Base-by-base conservation (phyloP, 2,797 vertebrate genomes). In the Syncerus caffer region DNA sequence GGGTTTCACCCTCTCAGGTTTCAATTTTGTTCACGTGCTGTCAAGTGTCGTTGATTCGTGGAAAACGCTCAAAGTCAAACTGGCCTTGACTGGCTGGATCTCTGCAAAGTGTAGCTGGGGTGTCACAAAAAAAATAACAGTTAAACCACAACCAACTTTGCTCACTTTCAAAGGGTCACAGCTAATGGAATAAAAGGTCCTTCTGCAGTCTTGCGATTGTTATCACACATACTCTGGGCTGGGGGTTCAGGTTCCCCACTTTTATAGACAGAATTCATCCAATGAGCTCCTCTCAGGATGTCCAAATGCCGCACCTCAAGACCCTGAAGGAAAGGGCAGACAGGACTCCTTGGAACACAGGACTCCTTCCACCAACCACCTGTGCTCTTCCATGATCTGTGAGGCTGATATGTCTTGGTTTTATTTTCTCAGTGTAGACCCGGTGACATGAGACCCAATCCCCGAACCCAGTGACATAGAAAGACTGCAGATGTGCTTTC, bases 141-240 rank as follows among this genome's bases (percentile, higher is more conserved):
- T 99, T 99, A 98, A 96, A 98, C 98, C 98, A 98, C 98, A 98
- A 83, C 7, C 34, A 96, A 3, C 53, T 88, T 90, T 93, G 79
- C 2, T 55, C 82, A 17, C 80, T 87, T 90, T 97, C 90, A 97
- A 94, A 94, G 83, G 96, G 89, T 88, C 97, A 97, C 57, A 90
- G 57, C 86, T 98, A 97, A 97, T 90, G 76, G 57, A 97, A 98
- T 31, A 47, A 57, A 95, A 91, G 7, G 45, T 3, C 58, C 16
- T 42, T 10, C 14, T 45, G 25, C 55, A 51, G 7, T 10, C 11
- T 64, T 1, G 25, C 0, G 11, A 47, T 29, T n/a, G 42, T 23
- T 12, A 23, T n/a, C n/a, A 25, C 31, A 42, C 16, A 25, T 7
- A 19, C 10, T 23, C 50, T 45, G 29, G 19, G 2, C 50, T 42